Evolutionary conservation across 2,113 vertebrate species (phyloP).

Genomic region (Ahaetulla prasina): DNA sequence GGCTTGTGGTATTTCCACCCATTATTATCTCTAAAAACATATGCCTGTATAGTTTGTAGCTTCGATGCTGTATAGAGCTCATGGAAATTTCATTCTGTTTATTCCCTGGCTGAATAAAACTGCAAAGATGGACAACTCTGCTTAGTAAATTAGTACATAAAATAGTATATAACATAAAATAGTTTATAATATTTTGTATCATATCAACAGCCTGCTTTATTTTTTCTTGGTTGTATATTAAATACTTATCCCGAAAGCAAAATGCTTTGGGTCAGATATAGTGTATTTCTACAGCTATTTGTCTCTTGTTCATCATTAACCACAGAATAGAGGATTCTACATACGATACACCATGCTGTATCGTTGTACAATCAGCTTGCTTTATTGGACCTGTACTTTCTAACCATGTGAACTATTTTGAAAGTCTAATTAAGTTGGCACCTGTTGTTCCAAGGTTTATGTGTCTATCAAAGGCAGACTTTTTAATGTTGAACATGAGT

Average conservation of each 20-base stretch:
- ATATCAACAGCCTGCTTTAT: background rate
- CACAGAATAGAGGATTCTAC: accelerated
- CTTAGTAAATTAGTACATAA: background rate
- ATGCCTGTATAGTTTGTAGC: background rate
- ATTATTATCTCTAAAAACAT: background rate
- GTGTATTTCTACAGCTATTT: background rate
- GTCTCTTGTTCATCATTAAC: background rate
- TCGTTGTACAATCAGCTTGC: background rate
- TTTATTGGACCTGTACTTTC: background rate
- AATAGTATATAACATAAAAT: background rate
- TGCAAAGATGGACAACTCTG: background rate
- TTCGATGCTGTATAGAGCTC: background rate
- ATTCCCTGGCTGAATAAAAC: background rate
- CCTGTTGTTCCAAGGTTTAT: slow-evolving; percentile 42
- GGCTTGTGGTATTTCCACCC: background rate
- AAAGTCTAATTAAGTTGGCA: slow-evolving; percentile 48
- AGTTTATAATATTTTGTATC: background rate
- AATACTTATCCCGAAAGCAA: background rate
- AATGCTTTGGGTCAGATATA: background rate
- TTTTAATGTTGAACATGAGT: slow-evolving; percentile 33
- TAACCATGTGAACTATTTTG: background rate
- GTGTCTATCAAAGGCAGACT: slow-evolving; percentile 36
- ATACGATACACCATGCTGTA: background rate
- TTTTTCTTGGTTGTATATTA: background rate
- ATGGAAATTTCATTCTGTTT: background rate